Evolutionary conservation across 2,113 vertebrate species (phyloP), one percentile per base, ranked within the genome.

Genomic region (Podocnemis expansa): DNA sequence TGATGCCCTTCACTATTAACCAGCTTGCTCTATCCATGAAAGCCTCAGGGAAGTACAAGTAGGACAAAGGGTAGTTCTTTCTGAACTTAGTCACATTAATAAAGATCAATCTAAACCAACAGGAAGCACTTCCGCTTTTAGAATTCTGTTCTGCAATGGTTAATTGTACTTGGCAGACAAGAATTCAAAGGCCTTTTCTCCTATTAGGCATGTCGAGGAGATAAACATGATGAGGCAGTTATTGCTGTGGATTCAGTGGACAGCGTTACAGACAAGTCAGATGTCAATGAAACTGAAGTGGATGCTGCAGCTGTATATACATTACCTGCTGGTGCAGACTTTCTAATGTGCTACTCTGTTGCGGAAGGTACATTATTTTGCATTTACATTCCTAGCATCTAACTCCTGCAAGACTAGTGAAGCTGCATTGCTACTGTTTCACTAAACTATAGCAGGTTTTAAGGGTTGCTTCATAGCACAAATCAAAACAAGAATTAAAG

Each of bases 261-360:
- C 38, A 84, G 82, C 8, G 76, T 85, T 5, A 9, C 47, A 5
- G 47, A 24, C 1, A 5, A 78, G 41, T 31, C 22, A 3, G 24
- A 5, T 1, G 88, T 17, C 6, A 99, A 97, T 21, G 52, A 98
- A 52, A 98, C 98, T 8, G 96, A 98, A 96, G 98, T 99, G 78
- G 99, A 99, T 2, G 98, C 99, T 1, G 98, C 99, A 9, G 96
- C 98, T 0, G 70, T 99, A 11, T 97, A 98, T 21, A 99, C 99
- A 0, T 97, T 99, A 80, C 99, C 99, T 6, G 99, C 99, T 1
- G 99, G 99, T 4, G 99, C 99, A 0, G 99, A 99, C 94, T 99
- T 99, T 85, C 97, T 99, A 93, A 99, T 99, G 99, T 99, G 99
- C 88, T 99, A 99, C 96, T 99, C 99, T 3, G 99, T 99, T 67